Evolutionary conservation across 2,113 vertebrate species (phyloP), one percentile per base, ranked within the genome.

Genomic region (Sciurus niger): DNA sequence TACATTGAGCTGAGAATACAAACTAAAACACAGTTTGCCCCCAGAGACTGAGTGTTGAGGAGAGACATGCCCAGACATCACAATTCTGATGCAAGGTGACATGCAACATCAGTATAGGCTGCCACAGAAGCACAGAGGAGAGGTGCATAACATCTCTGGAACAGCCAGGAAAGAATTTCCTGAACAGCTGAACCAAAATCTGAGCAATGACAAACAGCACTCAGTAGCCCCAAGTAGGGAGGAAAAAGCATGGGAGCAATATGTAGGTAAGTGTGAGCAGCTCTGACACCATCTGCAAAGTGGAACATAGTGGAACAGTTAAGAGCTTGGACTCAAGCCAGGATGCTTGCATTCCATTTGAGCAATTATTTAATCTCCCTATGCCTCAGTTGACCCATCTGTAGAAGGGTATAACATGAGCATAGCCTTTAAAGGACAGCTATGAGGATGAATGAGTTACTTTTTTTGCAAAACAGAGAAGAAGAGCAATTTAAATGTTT

Each of bases 111-210:
- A 37, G 77, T 1, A 3, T 25, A 53, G 40, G 25, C 14, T 67
- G 55, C 73, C 32, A 5, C 4, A 7, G 4, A 12, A 68, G 46
- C 30, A 58, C 9, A n/a, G 9, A 60, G 14, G 4, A 78, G n/a
- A 89, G 68, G 25, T 46, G 55, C 6, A 6, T 10, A 40, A 76
- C 67, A 86, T 68, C 60, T 89, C 20, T 1, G 13, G 60, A 51
- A 73, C 43, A 79, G 55, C 79, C 77, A 91, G 65, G 40, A 86
- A 65, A 86, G 43, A n/a, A 10, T 68, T 95, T 93, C 43, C 43
- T 68, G 60, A 90, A 24, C 32, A 86, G 37, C 6, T 68, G 84
- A 55, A 43, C 22, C 85, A 25, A 80, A 79, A 70, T 73, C 46
- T 84, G 32, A 84, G n/a, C 6, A 24, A 40, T 40, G 74, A 37